Conservation (phyloP, 2,797 vertebrate genomes). For the Pseudochromis fuscus region DNA sequence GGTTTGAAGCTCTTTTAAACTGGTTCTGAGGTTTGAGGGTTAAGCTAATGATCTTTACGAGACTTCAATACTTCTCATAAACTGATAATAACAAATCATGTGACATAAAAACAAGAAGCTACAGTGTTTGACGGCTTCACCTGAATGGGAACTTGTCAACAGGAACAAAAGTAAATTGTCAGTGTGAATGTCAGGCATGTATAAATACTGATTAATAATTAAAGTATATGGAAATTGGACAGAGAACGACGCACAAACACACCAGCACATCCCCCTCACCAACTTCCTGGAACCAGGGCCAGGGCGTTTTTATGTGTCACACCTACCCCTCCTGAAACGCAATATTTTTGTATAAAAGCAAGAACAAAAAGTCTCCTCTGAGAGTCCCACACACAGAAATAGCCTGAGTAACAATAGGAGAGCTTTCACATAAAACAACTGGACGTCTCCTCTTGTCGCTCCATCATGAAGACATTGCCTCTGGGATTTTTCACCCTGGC, state of each 20-base stretch:
- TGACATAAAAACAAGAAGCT: not conserved
- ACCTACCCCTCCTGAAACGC: not conserved
- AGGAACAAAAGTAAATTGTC: no score
- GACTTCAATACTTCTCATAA: no score
- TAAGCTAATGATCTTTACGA: no score
- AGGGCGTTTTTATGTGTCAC: slow-evolving; percentile 20
- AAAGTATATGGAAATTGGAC: no score
- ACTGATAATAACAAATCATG: no score
- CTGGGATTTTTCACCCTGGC: slow-evolving; percentile 39
- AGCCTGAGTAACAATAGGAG: not conserved
- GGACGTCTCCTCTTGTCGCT: not conserved
- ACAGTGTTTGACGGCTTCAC: not conserved
- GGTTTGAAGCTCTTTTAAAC: no score
- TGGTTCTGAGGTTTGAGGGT: no score
- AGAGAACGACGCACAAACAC: no score
- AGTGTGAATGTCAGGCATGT: no score
- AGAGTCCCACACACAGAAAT: not conserved
- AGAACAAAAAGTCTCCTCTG: not conserved
- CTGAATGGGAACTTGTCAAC: no score
- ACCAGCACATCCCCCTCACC: no score
- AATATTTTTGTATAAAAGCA: slow-evolving; percentile 45
- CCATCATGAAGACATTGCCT: slow-evolving; percentile 59
- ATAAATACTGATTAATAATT: no score
- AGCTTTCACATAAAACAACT: not conserved
- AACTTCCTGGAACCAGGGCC: slow-evolving; percentile 37